Percentiles rank a stretch among this genome's conserved stretches.
Evolutionary conservation across 1,140 invertebrate species (phyloP).

Genomic region (Glomeris maerens): DNA sequence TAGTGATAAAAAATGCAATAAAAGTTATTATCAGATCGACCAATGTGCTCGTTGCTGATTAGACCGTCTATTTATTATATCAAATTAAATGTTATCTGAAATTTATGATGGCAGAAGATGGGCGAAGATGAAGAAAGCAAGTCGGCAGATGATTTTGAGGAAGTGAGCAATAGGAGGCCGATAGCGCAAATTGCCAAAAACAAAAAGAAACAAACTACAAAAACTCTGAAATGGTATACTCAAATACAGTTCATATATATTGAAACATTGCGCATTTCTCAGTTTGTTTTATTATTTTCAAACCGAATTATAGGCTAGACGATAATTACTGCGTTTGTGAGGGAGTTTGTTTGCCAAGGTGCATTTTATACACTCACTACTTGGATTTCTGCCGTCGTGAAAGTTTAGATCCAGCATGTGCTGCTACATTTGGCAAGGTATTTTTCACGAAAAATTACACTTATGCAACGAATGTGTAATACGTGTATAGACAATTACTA

Average conservation of each 20-base stretch:
- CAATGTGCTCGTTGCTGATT: too few species aligned
- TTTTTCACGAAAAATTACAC: too few species aligned
- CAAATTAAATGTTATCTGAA: too few species aligned
- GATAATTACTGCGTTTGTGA: slow-evolving; percentile 43
- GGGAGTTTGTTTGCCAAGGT: slow-evolving; percentile 42
- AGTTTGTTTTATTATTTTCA: neutral
- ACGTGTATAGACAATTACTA: too few species aligned
- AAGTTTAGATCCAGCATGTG: slow-evolving; percentile 39
- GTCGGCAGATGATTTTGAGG: neutral
- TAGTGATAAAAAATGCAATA: too few species aligned
- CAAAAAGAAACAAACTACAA: neutral
- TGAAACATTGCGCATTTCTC: neutral
- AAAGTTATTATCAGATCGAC: too few species aligned
- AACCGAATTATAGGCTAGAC: slow-evolving; percentile 30
- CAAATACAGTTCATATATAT: neutral
- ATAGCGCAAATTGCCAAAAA: neutral
- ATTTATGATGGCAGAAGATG: too few species aligned
- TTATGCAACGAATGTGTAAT: too few species aligned
- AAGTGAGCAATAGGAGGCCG: neutral
- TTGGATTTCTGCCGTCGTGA: slow-evolving; percentile 38
- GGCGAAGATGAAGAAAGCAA: neutral
- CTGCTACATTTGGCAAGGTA: slow-evolving; percentile 45
- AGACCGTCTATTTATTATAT: too few species aligned
- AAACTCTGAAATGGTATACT: slow-evolving; percentile 2
- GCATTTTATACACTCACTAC: slow-evolving; percentile 41